Evolutionary conservation across 2,797 vertebrate species (phyloP), one percentile per base, ranked within the genome.

Genomic region (Varecia variegata): DNA sequence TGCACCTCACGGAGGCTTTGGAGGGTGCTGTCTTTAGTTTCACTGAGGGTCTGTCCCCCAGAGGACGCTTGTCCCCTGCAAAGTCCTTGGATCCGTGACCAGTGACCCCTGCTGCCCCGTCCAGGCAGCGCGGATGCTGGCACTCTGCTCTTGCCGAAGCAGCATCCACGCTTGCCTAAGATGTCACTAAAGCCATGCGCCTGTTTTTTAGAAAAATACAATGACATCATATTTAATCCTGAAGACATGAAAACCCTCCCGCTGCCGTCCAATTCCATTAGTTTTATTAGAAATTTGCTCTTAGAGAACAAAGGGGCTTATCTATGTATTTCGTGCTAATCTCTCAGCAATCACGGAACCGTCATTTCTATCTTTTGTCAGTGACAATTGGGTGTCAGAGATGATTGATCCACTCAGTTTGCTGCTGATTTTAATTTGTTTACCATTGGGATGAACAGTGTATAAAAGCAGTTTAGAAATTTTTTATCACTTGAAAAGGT

Each of bases 181-280:
- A 14, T 0, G 7, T 35, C 21, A 0, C 84, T 45, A 15, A 18
- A 76, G 18, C 83, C 3, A 3, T 0, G 35, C 0, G 27, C 47
- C 35, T 5, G 2, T 5, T 18, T 12, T 2, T 18, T 40, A 4
- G 5, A 15, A 62, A 35, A 56, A 15, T 2, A 1, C 17, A 1
- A 0, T 0, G 0, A 3, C 21, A 1, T 3, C 0, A 0, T 8
- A 0, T 32, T 27, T 45, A 25, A 18, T 45, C 90, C 38, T 2
- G 10, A 35, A 40, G 27, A 38, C 21, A 8, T 1, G 0, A n/a
- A 1, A 1, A 5, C 58, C 58, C 65, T 30, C 47, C 65, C 0
- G 0, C 27, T 9, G n/a, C 67, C 8, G 60, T 27, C 73, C 32
- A 0, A 0, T 3, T 7, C 65, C 54, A 1, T 65, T 5, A 2